These are phyloP conservation scores for Macrotis lagotis DNA, from an alignment of 2,113 vertebrate species.

Conservation along the genomic window DNA sequence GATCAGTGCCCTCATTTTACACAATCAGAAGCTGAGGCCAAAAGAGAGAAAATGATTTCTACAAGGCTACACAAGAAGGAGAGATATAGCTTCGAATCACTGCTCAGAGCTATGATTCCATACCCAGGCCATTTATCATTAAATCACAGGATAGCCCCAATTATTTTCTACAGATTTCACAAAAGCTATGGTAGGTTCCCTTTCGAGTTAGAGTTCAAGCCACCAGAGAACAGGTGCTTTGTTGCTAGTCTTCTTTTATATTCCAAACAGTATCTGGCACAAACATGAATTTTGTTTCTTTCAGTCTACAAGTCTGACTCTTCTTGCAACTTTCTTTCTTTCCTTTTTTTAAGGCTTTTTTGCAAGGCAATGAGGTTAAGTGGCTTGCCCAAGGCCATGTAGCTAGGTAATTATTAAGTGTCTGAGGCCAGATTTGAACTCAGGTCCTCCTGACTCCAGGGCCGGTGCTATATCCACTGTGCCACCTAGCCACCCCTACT, in stretches of 20 bases:
- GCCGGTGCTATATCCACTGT: too few relatives aligned
- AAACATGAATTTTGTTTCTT: background rate
- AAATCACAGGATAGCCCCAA: too few relatives aligned
- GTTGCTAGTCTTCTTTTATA: background rate
- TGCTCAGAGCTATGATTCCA: background rate
- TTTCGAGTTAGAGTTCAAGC: background rate
- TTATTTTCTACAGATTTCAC: background rate
- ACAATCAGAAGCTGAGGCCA: background rate
- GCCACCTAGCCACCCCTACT: too few relatives aligned
- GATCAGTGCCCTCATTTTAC: background rate
- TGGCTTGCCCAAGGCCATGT: too few relatives aligned
- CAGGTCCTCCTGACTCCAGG: too few relatives aligned
- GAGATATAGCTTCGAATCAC: background rate
- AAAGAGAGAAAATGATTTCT: background rate
- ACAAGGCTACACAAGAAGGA: background rate
- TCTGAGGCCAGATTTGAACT: too few relatives aligned
- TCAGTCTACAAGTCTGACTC: background rate
- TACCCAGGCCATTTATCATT: background rate
- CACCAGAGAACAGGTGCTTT: background rate
- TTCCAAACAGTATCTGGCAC: background rate
- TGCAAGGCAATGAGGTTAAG: too few relatives aligned
- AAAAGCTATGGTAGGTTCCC: too few relatives aligned
- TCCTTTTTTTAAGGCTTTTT: too few relatives aligned
- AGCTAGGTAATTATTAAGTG: too few relatives aligned
- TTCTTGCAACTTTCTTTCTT: too few relatives aligned